Conservation (phyloP, 2,888 invertebrate species). For the Drosophila paranaensis region DNA sequence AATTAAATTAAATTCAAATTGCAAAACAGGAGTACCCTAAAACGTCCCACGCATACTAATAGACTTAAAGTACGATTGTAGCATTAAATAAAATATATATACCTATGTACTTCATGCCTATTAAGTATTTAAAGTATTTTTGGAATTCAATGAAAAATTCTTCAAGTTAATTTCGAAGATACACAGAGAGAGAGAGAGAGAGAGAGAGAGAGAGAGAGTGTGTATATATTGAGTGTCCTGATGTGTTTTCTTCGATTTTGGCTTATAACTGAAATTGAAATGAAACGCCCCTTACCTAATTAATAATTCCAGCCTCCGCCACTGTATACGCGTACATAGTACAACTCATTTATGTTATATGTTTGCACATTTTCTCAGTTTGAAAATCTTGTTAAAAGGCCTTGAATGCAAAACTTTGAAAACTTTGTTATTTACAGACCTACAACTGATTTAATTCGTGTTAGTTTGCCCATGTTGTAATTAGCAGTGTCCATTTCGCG, state of each 20-base stretch:
- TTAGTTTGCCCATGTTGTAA: not conserved
- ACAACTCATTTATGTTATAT: not conserved
- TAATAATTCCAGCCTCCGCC: not conserved
- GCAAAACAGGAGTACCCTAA: not conserved
- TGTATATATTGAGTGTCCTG: no score
- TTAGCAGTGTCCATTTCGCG: not conserved
- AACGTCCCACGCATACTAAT: not conserved
- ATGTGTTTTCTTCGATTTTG: not conserved
- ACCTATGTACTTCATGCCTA: not conserved
- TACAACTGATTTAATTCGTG: conserved; percentile 2
- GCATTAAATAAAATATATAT: not conserved
- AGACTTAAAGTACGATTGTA: not conserved
- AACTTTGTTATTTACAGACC: not conserved
- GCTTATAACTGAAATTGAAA: not conserved
- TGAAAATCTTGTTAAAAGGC: conserved; percentile 5
- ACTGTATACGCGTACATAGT: not conserved
- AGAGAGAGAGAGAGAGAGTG: no score
- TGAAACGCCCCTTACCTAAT: not conserved
- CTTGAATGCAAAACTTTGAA: conserved; percentile 1
- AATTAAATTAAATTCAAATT: not conserved
- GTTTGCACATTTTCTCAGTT: conserved; percentile 17
- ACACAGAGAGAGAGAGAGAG: no score
- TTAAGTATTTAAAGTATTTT: not conserved
- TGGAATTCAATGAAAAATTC: not conserved
- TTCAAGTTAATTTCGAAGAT: not conserved